These are phyloP conservation scores for rabbit (Oryctolagus cuniculus) DNA, from an alignment of 2,113 vertebrate genomes.

Conservation along the genomic window DNA sequence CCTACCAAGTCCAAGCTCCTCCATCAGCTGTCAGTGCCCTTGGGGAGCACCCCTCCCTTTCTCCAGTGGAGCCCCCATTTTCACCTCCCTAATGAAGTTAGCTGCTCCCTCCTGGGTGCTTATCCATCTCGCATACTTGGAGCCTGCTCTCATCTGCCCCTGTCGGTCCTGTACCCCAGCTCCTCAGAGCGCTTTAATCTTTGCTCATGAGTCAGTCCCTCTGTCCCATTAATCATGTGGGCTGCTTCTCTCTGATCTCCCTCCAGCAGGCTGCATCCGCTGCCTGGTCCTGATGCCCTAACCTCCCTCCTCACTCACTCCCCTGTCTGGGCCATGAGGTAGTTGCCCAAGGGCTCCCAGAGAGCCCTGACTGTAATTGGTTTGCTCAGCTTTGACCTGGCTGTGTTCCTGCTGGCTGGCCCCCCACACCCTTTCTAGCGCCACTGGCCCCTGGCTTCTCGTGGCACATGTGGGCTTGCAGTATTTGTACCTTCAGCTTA, in stretches of 20 bases:
- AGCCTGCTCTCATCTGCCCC: constrained; percentile 79
- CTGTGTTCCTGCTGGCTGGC: neutral
- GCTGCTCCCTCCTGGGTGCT: constrained; percentile 73
- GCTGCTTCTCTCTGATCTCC: constrained; percentile 80
- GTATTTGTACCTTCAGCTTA: neutral
- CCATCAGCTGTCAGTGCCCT: neutral
- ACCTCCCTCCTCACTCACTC: constrained; percentile 5
- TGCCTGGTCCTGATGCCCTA: constrained; percentile 66
- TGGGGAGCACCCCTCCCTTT: neutral
- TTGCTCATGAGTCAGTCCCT: constrained; percentile 80
- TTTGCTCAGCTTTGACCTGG: neutral
- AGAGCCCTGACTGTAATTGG: neutral
- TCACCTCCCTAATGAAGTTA: constrained; percentile 45
- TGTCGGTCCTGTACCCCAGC: constrained; percentile 54
- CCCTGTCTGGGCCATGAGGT: constrained; percentile 23
- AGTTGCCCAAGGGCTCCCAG: neutral
- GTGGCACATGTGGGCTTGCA: neutral
- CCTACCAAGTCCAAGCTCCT: neutral
- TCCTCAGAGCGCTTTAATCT: constrained; percentile 76
- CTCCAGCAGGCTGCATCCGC: constrained; percentile 77
- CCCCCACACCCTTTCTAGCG: neutral
- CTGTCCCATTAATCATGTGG: constrained; percentile 80
- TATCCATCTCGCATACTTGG: constrained; percentile 72
- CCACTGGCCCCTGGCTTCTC: neutral
- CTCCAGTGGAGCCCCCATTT: neutral